These are phyloP conservation scores for Brachionus rotundiformis DNA, from an alignment of 1,140 invertebrate species.

Conservation along the genomic window DNA sequence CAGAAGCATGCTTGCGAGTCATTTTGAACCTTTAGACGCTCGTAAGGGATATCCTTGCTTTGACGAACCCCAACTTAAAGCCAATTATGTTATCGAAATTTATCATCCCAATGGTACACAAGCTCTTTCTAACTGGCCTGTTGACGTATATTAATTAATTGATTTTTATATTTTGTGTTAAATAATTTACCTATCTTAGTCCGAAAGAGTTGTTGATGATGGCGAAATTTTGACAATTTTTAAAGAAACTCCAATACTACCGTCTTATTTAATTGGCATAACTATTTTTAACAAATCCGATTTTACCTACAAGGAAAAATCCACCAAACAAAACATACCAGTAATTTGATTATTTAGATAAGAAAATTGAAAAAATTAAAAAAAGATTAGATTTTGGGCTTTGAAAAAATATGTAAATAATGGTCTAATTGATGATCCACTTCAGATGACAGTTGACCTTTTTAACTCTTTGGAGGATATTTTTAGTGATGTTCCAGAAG, in stretches of 20 bases:
- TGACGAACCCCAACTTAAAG: slow-evolving; percentile 53
- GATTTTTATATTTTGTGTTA: neutral
- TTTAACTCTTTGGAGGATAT: slow-evolving; percentile 9
- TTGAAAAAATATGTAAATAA: neutral
- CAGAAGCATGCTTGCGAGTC: slow-evolving; percentile 33
- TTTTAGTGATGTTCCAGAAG: neutral
- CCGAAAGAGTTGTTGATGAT: neutral
- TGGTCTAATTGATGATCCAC: neutral
- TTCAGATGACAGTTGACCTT: slow-evolving; percentile 28
- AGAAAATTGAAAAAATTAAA: neutral
- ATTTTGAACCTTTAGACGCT: slow-evolving; percentile 58
- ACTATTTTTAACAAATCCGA: slow-evolving; percentile 43
- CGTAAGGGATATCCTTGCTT: slow-evolving; percentile 54
- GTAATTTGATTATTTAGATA: neutral
- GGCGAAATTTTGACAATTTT: slow-evolving; percentile 42
- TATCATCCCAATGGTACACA: slow-evolving; percentile 21
- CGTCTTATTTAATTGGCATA: slow-evolving; percentile 33
- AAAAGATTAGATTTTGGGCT: slow-evolving; percentile 43
- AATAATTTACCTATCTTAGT: neutral
- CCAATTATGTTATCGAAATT: slow-evolving; percentile 49
- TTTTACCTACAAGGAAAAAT: neutral
- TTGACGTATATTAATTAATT: neutral
- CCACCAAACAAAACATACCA: neutral
- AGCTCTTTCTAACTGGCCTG: slow-evolving; percentile 43
- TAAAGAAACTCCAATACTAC: neutral